Percentiles rank a stretch among this genome's conserved stretches.
Evolutionary conservation across 2,888 invertebrate genomes (phyloP).

Genomic region (Cylloceria caligata): DNA sequence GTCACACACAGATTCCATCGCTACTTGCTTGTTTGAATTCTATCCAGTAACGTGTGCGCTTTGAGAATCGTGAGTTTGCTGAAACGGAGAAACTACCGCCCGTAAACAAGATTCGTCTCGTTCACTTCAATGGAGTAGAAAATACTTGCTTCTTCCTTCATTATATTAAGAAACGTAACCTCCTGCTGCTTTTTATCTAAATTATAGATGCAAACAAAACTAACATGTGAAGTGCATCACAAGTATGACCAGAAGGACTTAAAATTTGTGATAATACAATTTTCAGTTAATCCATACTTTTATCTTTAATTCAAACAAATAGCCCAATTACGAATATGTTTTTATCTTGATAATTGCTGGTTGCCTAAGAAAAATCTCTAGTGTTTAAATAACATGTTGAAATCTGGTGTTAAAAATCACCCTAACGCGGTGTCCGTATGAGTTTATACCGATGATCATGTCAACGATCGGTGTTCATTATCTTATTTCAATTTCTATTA

Average conservation of each 20-base stretch:
- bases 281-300: too few relatives aligned
- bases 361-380: too few relatives aligned
- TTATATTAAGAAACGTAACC: constrained; percentile 23
- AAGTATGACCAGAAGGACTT: neutral
- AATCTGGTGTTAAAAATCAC: too few relatives aligned
- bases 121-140: constrained; percentile 51
- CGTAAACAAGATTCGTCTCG: constrained; percentile 44
- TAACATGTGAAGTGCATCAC: neutral
- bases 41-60: constrained; percentile 13
- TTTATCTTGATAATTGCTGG: too few relatives aligned
- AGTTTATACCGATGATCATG: too few relatives aligned
- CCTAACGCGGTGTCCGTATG: too few relatives aligned
- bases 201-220: neutral
- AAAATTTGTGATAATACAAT: too few relatives aligned
- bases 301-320: too few relatives aligned
- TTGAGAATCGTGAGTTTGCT: neutral
- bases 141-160: constrained; percentile 57
- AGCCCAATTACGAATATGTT: too few relatives aligned
- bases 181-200: neutral
- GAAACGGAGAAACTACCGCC: constrained; percentile 14
- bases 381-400: too few relatives aligned
- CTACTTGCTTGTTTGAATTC: constrained; percentile 45
- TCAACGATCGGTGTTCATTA: too few relatives aligned
- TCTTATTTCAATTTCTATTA: too few relatives aligned
- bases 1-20: constrained; percentile 43